A percentile compares a stretch with the other conserved stretches of the same genome.
Evolutionary conservation across 1,140 invertebrate genomes (phyloP).

Genomic region (Prorops nasuta): DNA sequence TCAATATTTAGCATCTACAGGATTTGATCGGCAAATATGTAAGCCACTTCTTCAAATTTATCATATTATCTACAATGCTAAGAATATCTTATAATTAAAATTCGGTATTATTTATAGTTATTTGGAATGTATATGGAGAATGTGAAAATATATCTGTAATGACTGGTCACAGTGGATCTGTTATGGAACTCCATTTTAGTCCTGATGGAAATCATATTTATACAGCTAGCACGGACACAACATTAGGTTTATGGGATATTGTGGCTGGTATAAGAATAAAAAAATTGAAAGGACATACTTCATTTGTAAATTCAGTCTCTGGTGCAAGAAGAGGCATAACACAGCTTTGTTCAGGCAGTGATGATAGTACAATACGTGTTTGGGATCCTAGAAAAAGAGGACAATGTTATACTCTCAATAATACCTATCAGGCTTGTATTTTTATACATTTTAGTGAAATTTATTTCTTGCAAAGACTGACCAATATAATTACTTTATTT

Average conservation of each 20-base stretch:
- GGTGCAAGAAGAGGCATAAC: conserved; percentile 84
- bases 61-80: conserved; percentile 2
- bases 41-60: conserved; percentile 22
- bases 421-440: conserved; percentile 66
- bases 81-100: background rate
- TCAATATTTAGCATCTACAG: conserved; percentile 87
- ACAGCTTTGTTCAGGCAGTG: conserved; percentile 88
- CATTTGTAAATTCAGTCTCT: conserved; percentile 82
- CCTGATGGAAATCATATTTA: conserved; percentile 89
- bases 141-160: conserved; percentile 95
- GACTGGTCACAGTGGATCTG: conserved; percentile 92
- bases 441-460: conserved; percentile 1
- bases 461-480: conserved; percentile 1
- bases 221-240: conserved; percentile 93
- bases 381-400: conserved; percentile 88
- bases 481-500: background rate
- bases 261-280: conserved; percentile 82
- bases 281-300: conserved; percentile 88
- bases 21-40: conserved; percentile 98
- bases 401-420: conserved; percentile 76
- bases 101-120: conserved; percentile 62
- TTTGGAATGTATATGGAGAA: conserved; percentile 98
- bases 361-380: conserved; percentile 90
- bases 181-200: conserved; percentile 96
- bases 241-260: conserved; percentile 94